Evolutionary conservation across 2,888 invertebrate species (phyloP).

Genomic region (Bibio marci): DNA sequence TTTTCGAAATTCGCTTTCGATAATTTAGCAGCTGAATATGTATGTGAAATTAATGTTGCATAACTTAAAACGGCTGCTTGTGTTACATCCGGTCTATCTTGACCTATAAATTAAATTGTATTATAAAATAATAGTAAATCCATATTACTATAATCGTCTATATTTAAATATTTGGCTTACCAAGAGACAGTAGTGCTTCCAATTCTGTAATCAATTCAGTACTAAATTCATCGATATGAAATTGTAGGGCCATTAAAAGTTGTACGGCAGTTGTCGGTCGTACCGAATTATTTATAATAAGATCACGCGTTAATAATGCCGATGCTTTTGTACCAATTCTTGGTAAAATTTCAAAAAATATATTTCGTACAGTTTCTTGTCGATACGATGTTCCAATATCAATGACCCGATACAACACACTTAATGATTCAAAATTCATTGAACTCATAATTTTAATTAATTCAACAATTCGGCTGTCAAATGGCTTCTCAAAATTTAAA

Average conservation of each 20-base stretch:
- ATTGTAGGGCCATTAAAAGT: slow-evolving; percentile 48
- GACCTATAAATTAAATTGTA: slow-evolving; percentile 14
- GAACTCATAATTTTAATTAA: slow-evolving; percentile 24
- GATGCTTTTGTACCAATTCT: slow-evolving; percentile 49
- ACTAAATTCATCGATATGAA: slow-evolving; percentile 44
- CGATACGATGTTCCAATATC: slow-evolving; percentile 55
- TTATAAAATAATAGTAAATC: not conserved
- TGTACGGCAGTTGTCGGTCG: slow-evolving; percentile 47
- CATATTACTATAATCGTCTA: not conserved
- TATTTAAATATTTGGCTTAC: slow-evolving; percentile 10
- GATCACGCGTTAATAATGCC: slow-evolving; percentile 43
- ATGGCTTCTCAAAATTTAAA: slow-evolving; percentile 27
- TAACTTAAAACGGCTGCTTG: slow-evolving; percentile 52
- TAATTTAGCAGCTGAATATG: slow-evolving; percentile 33
- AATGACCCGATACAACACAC: slow-evolving; percentile 35
- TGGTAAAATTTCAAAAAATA: slow-evolving; percentile 53
- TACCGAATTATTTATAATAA: slow-evolving; percentile 41
- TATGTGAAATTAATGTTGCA: slow-evolving; percentile 48
- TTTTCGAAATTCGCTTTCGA: slow-evolving; percentile 48
- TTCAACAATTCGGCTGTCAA: slow-evolving; percentile 26
- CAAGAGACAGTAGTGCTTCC: slow-evolving; percentile 33
- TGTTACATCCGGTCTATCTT: slow-evolving; percentile 35
- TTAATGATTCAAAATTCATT: slow-evolving; percentile 25
- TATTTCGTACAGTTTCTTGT: slow-evolving; percentile 54
- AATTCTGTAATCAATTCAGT: slow-evolving; percentile 35